Evolutionary conservation across 2,797 vertebrate genomes (phyloP).

Genomic region (Echiichthys vipera): DNA sequence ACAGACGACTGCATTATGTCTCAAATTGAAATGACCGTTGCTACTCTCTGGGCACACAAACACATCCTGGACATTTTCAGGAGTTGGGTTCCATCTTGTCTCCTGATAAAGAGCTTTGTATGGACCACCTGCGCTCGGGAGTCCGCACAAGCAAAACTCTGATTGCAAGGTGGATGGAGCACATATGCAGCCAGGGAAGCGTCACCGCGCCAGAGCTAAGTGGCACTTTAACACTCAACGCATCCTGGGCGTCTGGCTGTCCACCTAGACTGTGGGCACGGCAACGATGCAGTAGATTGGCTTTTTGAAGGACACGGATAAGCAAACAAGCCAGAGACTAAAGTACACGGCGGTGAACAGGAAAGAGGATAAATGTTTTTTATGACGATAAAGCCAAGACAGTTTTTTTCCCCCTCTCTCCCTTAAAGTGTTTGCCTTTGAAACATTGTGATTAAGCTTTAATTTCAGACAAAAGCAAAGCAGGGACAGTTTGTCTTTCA

Average conservation of each 20-base stretch:
- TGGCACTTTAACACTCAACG: constrained; percentile 48
- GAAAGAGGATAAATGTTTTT: constrained; percentile 34
- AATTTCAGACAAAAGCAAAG: constrained; percentile 41
- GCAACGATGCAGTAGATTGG: constrained; percentile 17
- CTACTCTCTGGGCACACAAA: constrained; percentile 41
- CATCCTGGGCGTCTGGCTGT: constrained; percentile 38
- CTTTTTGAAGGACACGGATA: constrained; percentile 49
- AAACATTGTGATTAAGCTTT: constrained; percentile 44
- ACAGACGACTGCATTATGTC: constrained; percentile 1
- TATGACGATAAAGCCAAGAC: constrained; percentile 15
- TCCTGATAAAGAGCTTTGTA: constrained; percentile 64
- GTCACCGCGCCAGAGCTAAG: constrained; percentile 53
- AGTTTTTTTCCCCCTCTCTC: background rate
- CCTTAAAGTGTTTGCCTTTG: constrained; percentile 33
- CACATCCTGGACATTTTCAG: constrained; percentile 49
- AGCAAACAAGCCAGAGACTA: constrained; percentile 31
- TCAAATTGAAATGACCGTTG: constrained; percentile 59
- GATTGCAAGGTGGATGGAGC: constrained; percentile 63
- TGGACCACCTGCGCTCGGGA: constrained; percentile 70
- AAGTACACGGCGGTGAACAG: background rate
- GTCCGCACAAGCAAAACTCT: constrained; percentile 45
- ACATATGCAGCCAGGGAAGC: constrained; percentile 30
- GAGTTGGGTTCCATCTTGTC: constrained; percentile 57
- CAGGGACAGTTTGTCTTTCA: constrained; percentile 29
- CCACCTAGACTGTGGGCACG: constrained; percentile 9